phyloP scores from a whole-genome alignment of 1,140 invertebrate species.

The Cataglyphis hispanica region DNA sequence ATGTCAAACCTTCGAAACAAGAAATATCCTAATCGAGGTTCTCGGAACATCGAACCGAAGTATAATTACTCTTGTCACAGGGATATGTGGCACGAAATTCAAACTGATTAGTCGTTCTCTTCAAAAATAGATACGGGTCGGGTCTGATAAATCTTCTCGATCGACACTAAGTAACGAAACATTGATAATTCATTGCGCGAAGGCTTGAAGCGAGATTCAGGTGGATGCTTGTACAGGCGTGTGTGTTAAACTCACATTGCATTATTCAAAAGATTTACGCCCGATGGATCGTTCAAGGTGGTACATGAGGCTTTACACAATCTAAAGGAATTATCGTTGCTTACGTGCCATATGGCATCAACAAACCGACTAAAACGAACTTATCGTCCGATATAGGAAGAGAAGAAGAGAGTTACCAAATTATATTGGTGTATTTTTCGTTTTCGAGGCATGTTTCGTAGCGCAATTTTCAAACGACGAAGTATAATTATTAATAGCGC shows the following conservation, averaged over 20 bases:
- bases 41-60: background rate
- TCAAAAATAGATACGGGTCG: background rate
- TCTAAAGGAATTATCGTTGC: conserved; percentile 57
- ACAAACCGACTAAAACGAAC: conserved; percentile 3
- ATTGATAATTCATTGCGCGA: conserved; percentile 19
- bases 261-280: conserved; percentile 49
- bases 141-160: background rate
- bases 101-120: background rate
- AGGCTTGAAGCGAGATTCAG: background rate
- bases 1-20: conserved; percentile 31
- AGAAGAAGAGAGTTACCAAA: conserved; percentile 41
- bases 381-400: conserved; percentile 29
- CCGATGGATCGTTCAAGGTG: conserved; percentile 41
- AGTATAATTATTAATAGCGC: conserved; percentile 34
- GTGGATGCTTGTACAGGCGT: background rate
- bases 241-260: conserved; percentile 24
- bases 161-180: background rate
- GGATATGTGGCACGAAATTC: background rate
- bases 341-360: conserved; percentile 37
- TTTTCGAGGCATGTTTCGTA: background rate
- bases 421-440: conserved; percentile 39
- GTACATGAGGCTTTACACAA: conserved; percentile 50
- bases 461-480: background rate
- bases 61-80: conserved; percentile 36
- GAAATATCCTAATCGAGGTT: conserved; percentile 28